Evolutionary conservation across 2,888 invertebrate genomes (phyloP).

Genomic region (Drosophila nr. medialis): DNA sequence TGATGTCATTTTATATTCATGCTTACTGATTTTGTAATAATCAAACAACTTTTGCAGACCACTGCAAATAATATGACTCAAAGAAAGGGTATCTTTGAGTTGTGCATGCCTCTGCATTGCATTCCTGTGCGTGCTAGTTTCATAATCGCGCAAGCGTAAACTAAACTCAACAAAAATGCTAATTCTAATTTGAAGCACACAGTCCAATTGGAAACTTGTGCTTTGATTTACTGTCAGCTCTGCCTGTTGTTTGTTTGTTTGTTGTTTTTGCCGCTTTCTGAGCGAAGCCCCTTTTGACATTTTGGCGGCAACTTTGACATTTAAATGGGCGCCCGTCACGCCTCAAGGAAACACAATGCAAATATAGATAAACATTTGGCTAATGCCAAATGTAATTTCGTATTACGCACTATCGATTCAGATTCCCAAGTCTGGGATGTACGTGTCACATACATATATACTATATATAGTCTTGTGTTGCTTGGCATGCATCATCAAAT

Average conservation of each 20-base stretch:
- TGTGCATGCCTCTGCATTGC: neutral
- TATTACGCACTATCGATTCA: constrained; percentile 33
- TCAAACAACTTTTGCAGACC: too few species aligned
- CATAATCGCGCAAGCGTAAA: constrained; percentile 44
- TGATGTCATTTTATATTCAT: too few species aligned
- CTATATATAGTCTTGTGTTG: constrained; percentile 4
- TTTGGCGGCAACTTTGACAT: constrained; percentile 57
- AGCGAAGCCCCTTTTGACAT: constrained; percentile 38
- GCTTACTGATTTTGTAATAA: too few species aligned
- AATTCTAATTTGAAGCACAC: constrained; percentile 42
- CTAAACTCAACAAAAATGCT: constrained; percentile 32
- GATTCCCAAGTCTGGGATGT: neutral
- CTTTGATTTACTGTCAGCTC: constrained; percentile 32
- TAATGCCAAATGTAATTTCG: constrained; percentile 36
- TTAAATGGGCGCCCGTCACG: constrained; percentile 42
- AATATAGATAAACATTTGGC: constrained; percentile 26
- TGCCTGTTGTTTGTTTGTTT: constrained; percentile 3
- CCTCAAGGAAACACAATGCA: constrained; percentile 36
- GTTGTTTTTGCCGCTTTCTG: constrained; percentile 10
- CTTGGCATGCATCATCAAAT: constrained; percentile 17
- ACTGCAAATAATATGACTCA: neutral
- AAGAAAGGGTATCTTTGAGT: constrained; percentile 22
- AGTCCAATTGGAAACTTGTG: constrained; percentile 30
- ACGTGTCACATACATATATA: constrained; percentile 28
- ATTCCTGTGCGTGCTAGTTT: constrained; percentile 17